Percentiles rank a stretch among this genome's conserved stretches.
Evolutionary conservation across 2,113 vertebrate genomes (phyloP).

Genomic region (Chaenogobius annularis): DNA sequence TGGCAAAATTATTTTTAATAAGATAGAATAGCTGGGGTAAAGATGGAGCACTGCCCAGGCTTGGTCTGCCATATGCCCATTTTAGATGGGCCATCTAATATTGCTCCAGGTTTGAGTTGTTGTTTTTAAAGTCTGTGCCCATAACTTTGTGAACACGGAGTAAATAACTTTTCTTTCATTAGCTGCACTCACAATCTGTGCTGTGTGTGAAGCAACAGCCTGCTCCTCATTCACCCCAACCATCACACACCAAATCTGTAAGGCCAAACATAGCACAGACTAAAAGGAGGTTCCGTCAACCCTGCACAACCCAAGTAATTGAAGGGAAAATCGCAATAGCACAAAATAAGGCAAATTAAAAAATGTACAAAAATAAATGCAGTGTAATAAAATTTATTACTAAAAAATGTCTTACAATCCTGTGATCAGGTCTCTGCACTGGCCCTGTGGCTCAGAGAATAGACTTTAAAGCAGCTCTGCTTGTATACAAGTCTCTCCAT

Average conservation of each 20-base stretch:
- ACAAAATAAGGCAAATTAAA: background rate
- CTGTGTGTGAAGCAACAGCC: slow-evolving; percentile 7
- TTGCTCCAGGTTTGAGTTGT: slow-evolving; percentile 38
- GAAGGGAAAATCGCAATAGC: too few relatives aligned
- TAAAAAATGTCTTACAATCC: too few relatives aligned
- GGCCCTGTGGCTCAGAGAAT: too few relatives aligned
- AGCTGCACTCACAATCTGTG: background rate
- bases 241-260: background rate
- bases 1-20: slow-evolving; percentile 47
- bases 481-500: too few relatives aligned
- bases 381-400: too few relatives aligned
- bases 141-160: slow-evolving; percentile 8
- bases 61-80: slow-evolving; percentile 37
- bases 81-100: slow-evolving; percentile 43
- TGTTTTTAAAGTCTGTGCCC: slow-evolving; percentile 18
- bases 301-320: background rate
- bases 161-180: slow-evolving; percentile 20
- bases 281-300: background rate
- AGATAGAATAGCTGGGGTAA: slow-evolving; percentile 31
- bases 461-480: too few relatives aligned
- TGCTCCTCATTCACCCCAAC: background rate
- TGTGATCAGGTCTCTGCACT: too few relatives aligned
- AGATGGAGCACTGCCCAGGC: slow-evolving; percentile 45
- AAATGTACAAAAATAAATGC: background rate
- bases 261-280: background rate